phyloP scores from a whole-genome alignment of 2,797 vertebrate genomes.

The Syngnathus acus region DNA sequence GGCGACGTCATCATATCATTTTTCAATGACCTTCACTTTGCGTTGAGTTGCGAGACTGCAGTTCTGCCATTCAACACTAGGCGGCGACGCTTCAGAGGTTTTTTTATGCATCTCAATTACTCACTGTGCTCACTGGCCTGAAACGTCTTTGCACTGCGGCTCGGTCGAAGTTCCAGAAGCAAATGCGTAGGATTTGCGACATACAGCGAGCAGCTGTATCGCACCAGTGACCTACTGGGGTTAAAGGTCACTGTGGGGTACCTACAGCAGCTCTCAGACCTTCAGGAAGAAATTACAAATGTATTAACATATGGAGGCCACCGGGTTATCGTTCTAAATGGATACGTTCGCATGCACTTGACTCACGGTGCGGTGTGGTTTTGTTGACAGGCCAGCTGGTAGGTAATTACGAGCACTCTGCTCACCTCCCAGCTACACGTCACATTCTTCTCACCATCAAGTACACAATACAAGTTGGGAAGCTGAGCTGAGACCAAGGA shows the following conservation, averaged over 20 bases:
- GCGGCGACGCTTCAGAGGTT: constrained; percentile 14
- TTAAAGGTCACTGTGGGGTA: constrained; percentile 8
- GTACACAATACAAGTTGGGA: constrained; percentile 59
- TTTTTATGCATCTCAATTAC: constrained; percentile 18
- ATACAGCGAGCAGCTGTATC: constrained; percentile 52
- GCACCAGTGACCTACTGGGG: constrained; percentile 13
- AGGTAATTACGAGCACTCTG: constrained; percentile 50
- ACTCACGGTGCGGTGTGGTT: constrained; percentile 42
- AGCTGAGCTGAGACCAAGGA: constrained; percentile 15
- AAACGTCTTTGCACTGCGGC: constrained; percentile 41
- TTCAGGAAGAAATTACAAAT: constrained; percentile 12
- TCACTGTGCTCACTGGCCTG: constrained; percentile 39
- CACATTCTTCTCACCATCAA: constrained; percentile 48
- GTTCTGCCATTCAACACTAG: constrained; percentile 31
- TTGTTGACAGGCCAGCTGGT: constrained; percentile 52
- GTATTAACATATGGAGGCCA: not conserved
- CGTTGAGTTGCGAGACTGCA: constrained; percentile 4
- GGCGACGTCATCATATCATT: not conserved
- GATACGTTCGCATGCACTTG: not conserved
- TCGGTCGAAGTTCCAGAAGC: constrained; percentile 39
- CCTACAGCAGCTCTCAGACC: constrained; percentile 35
- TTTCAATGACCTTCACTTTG: not conserved
- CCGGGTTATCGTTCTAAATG: not conserved
- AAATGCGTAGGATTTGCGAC: constrained; percentile 24
- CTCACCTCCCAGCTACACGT: constrained; percentile 68